Conservation (phyloP, 2,888 invertebrate genomes). For the Allygus modestus region DNA sequence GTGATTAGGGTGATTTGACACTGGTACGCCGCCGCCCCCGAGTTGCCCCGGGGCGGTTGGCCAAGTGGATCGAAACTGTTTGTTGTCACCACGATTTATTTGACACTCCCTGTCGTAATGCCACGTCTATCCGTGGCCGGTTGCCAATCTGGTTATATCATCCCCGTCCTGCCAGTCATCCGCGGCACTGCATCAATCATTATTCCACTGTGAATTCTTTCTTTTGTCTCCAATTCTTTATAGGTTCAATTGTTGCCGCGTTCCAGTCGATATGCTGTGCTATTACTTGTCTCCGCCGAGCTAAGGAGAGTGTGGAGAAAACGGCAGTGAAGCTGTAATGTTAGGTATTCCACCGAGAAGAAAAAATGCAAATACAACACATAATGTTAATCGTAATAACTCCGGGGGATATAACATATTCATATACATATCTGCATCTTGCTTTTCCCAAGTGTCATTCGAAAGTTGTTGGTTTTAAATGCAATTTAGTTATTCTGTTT, state of each 20-base stretch:
- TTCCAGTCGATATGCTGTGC: background rate
- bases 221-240: background rate
- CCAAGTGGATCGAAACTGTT: constrained; percentile 30
- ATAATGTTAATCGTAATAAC: no score
- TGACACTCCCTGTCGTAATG: constrained; percentile 4
- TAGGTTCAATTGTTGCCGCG: background rate
- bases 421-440: no score
- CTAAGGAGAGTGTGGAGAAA: no score
- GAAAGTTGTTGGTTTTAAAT: no score
- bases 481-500: no score
- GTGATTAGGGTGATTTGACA: no score
- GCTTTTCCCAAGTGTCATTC: no score
- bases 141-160: constrained; percentile 11
- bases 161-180: background rate
- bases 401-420: no score
- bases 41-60: background rate
- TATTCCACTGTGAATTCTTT: background rate
- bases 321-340: no score
- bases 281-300: background rate
- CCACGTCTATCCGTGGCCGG: background rate
- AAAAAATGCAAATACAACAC: no score
- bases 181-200: background rate
- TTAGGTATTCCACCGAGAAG: no score
- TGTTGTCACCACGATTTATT: constrained; percentile 20
- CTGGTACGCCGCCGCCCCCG: background rate